Conservation (phyloP, 2,113 vertebrate genomes). For the Petrocephalus zakoni region DNA sequence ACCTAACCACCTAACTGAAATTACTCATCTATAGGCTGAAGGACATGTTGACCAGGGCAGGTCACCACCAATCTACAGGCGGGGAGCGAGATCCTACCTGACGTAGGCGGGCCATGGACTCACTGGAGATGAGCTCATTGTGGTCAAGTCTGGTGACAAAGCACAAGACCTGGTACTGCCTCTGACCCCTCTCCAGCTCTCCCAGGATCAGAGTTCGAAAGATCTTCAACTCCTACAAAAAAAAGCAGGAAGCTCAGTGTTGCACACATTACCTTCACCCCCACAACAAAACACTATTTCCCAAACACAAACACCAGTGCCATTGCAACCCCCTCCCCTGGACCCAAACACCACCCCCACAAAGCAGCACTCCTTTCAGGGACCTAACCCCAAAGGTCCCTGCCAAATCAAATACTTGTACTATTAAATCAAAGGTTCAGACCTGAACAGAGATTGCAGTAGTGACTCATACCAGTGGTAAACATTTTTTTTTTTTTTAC, state of each 20-base stretch:
- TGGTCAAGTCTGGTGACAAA: conserved; percentile 80
- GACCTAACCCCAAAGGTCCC: background rate
- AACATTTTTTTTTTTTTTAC: background rate
- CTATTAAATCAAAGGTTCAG: background rate
- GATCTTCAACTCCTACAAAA: conserved; percentile 84
- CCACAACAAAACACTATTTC: background rate
- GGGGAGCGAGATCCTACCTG: conserved; percentile 60
- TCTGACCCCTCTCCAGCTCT: conserved; percentile 92
- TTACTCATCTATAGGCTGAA: background rate
- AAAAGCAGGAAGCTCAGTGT: background rate
- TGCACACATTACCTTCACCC: background rate
- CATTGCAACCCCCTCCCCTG: background rate
- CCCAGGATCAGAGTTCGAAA: conserved; percentile 91
- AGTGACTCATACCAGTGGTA: background rate
- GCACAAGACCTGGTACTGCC: conserved; percentile 92
- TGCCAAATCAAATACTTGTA: background rate
- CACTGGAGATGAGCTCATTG: conserved; percentile 95
- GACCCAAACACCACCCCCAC: background rate
- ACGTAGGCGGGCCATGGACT: conserved; percentile 91
- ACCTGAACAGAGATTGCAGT: background rate
- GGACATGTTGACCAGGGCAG: background rate
- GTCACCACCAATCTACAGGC: background rate
- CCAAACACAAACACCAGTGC: background rate
- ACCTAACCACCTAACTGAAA: background rate
- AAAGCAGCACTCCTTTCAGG: background rate